These are phyloP conservation scores for Metopolophium dirhodum DNA, from an alignment of 1,140 invertebrate species.

Conservation along the genomic window DNA sequence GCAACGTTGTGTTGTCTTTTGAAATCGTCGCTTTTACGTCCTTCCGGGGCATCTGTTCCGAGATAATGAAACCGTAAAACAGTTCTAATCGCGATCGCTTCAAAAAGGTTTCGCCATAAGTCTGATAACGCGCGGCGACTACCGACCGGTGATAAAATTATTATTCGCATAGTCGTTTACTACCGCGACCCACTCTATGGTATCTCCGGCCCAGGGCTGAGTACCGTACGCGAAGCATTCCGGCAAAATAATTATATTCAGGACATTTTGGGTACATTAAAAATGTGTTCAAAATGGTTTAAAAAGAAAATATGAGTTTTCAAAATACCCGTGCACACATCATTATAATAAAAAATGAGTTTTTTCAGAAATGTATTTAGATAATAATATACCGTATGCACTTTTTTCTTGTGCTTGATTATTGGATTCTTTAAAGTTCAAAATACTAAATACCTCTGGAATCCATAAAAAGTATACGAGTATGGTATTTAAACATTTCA, in stretches of 20 bases:
- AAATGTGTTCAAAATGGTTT: background rate
- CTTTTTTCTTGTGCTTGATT: background rate
- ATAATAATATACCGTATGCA: too few relatives aligned
- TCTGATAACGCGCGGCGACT: background rate
- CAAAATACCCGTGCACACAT: background rate
- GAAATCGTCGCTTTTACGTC: background rate
- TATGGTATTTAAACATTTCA: background rate
- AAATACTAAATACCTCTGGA: background rate
- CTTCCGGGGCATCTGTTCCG: background rate
- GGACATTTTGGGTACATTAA: background rate
- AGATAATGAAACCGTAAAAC: constrained; percentile 15
- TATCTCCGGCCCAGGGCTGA: background rate
- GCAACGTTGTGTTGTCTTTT: background rate
- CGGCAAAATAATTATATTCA: background rate
- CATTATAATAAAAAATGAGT: background rate
- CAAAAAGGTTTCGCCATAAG: background rate
- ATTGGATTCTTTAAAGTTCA: background rate
- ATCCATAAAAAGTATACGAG: background rate
- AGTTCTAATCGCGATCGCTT: background rate
- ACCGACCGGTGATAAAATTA: background rate
- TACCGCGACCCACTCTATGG: background rate
- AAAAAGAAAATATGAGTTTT: background rate
- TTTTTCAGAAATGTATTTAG: background rate
- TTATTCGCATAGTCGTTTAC: background rate
- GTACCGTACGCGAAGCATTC: background rate